These are phyloP conservation scores for Campylomormyrus tamandua DNA, from an alignment of 2,113 vertebrate genomes.

Conservation along the genomic window DNA sequence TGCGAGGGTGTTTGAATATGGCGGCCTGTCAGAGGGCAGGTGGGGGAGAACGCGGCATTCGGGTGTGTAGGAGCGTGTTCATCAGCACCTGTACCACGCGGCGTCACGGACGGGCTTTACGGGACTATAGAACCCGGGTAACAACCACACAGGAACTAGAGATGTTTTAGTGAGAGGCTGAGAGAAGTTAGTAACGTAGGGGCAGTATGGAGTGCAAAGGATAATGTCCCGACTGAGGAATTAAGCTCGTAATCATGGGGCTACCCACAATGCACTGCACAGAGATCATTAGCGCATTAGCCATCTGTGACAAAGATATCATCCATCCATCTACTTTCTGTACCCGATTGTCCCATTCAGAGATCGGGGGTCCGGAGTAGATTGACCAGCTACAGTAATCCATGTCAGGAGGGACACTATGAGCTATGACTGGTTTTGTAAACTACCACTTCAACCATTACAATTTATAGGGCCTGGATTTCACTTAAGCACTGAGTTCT, in stretches of 20 bases:
- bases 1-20: neutral
- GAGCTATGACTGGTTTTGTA: no score
- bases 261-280: neutral
- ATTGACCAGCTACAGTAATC: no score
- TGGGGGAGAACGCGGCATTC: neutral
- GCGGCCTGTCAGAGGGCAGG: neutral
- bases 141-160: fast-evolving
- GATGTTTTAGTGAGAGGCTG: no score
- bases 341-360: neutral
- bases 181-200: neutral
- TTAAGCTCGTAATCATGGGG: neutral
- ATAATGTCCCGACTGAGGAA: neutral
- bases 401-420: no score
- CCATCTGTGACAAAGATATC: neutral
- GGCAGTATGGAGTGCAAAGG: neutral
- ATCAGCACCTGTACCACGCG: neutral
- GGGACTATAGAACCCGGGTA: neutral
- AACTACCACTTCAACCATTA: no score
- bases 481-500: no score
- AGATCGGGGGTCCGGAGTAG: neutral
- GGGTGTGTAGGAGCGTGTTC: neutral
- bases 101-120: neutral
- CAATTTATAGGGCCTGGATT: no score
- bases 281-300: neutral
- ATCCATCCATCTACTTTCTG: neutral